phyloP scores from a whole-genome alignment of 2,797 vertebrate species.

The Rallus crepitans region DNA sequence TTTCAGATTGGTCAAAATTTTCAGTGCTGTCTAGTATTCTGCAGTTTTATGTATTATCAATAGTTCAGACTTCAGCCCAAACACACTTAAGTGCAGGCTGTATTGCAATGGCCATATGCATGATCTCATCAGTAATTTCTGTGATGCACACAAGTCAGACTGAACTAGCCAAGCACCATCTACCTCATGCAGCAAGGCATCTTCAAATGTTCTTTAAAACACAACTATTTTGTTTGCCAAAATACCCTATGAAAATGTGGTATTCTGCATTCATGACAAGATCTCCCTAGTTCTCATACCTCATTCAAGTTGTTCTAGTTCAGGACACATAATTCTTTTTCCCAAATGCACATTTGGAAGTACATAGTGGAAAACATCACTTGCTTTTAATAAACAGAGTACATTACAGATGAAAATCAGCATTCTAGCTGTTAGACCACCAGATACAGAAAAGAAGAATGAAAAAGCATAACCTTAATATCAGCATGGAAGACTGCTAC shows the following conservation, averaged over 20 bases:
- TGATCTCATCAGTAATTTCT: neutral
- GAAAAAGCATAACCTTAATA: neutral
- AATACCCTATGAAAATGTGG: rapidly evolving
- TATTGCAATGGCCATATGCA: neutral
- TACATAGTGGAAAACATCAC: neutral
- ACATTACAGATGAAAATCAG: neutral
- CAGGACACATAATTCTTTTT: neutral
- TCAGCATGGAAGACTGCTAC: neutral
- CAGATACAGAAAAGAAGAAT: neutral
- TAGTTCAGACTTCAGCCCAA: neutral
- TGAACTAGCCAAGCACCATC: neutral
- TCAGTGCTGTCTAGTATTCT: neutral
- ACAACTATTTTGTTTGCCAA: neutral
- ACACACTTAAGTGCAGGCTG: neutral
- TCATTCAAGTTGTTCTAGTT: neutral
- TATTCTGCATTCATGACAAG: neutral
- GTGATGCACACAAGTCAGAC: neutral
- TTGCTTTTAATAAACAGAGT: neutral
- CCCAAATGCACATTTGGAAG: neutral
- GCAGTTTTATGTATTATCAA: neutral
- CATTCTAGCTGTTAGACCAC: neutral
- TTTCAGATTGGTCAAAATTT: neutral
- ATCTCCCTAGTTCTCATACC: neutral
- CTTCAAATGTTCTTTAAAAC: neutral
- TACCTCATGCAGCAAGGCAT: neutral